phyloP scores from a whole-genome alignment of 92 coral and sea anemone species.

The Bergia sp. region DNA sequence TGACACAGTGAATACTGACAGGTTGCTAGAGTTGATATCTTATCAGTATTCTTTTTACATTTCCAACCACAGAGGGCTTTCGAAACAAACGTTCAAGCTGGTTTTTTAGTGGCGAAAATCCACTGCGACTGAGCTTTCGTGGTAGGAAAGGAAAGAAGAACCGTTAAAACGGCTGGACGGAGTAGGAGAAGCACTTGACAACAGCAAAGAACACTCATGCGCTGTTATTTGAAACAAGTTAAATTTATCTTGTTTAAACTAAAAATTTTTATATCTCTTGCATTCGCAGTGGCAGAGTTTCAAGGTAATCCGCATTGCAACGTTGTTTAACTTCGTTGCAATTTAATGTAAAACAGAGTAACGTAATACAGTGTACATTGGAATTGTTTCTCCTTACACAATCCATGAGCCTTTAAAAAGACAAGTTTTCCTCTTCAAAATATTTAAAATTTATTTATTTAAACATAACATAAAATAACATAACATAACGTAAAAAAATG shows the following conservation, averaged over 20 bases:
- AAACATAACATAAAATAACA: too few species aligned
- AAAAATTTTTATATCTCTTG: neutral
- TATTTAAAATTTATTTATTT: too few species aligned
- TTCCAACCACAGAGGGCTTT: neutral
- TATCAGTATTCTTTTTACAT: constrained; percentile 9
- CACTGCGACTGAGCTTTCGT: constrained; percentile 58
- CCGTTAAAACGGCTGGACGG: neutral
- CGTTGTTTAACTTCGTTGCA: too few species aligned
- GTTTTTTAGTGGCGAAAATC: constrained; percentile 48
- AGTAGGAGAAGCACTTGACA: neutral
- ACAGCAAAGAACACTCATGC: neutral
- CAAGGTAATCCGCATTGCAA: too few species aligned
- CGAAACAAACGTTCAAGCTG: constrained; percentile 49
- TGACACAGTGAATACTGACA: neutral
- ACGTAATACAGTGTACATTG: neutral
- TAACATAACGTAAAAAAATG: too few species aligned
- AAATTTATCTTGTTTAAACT: neutral
- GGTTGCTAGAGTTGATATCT: neutral
- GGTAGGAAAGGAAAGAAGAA: constrained; percentile 52
- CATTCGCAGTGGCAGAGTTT: neutral
- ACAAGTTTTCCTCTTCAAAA: too few species aligned
- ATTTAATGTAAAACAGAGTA: too few species aligned
- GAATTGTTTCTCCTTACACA: neutral
- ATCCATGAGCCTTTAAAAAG: neutral
- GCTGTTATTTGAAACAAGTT: neutral